A percentile compares a stretch with the other conserved stretches of the same genome.
Conservation (phyloP, 2,888 invertebrate species). For the Germaria angustata region DNA sequence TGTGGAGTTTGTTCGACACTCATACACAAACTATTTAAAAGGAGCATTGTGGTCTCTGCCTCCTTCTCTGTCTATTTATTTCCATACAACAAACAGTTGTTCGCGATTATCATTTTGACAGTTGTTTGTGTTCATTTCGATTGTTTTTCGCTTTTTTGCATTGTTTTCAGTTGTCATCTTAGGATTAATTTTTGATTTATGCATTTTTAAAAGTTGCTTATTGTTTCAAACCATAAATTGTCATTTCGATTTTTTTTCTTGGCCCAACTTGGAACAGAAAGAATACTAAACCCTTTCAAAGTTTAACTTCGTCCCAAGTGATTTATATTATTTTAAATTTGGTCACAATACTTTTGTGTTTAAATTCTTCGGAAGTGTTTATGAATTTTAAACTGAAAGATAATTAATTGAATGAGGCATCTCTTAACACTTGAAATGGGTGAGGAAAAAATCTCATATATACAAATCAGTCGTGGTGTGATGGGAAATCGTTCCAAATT, state of each 20-base stretch:
- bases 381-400: neutral
- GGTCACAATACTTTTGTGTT: constrained; percentile 36
- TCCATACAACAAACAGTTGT: constrained; percentile 74
- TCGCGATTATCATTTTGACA: constrained; percentile 77
- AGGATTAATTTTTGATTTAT: constrained; percentile 74
- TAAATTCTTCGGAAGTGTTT: constrained; percentile 11
- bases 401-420: constrained; percentile 19
- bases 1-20: constrained; percentile 49
- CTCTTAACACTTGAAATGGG: no score
- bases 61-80: constrained; percentile 33
- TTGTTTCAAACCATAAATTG: constrained; percentile 76
- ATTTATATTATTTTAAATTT: constrained; percentile 62
- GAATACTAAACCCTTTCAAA: constrained; percentile 37
- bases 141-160: constrained; percentile 65
- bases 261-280: neutral
- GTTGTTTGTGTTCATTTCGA: constrained; percentile 64
- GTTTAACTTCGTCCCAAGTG: constrained; percentile 28
- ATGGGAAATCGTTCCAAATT: no score
- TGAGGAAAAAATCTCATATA: no score
- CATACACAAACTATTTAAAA: neutral
- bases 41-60: constrained; percentile 5
- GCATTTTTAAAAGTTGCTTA: constrained; percentile 78
- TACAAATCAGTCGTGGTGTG: no score
- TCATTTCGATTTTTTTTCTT: constrained; percentile 25
- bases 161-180: constrained; percentile 69